Evolutionary conservation across 2,113 vertebrate species (phyloP), one percentile per base, ranked within the genome.

Genomic region (Cacatua alba): DNA sequence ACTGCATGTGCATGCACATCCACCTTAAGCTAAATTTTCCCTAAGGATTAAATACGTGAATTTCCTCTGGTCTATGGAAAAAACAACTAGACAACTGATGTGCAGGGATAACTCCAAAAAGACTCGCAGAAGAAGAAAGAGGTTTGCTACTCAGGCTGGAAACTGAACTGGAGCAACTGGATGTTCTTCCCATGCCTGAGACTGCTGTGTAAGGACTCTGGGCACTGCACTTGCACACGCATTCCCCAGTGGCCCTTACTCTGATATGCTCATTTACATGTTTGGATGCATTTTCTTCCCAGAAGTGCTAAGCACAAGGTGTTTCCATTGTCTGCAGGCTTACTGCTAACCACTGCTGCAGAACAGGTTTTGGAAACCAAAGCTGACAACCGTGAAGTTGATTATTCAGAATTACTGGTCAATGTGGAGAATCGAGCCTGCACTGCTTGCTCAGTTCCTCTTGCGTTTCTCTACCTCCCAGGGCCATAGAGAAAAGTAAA

Each of bases 321-420:
- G 53, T 46, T 94, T 65, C 75, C 75, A 82, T 55, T 64, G 44
- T 82, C 67, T 71, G 57, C 89, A 64, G 69, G 29, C 52, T 49
- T 3, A 9, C 72, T 60, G 67, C 84, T 85, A 28, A 77, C 26
- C n/a, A n/a, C 0, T 29, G 70, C 72, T 65, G 39, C 41, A 84
- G 77, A 89, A 57, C 19, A 44, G 57, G 11, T 11, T 72, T 43
- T 79, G 86, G 90, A 95, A 89, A 82, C 21, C 5, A 24, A 69
- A 92, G 72, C 80, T 71, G 63, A 79, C 86, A 92, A 51, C 21
- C 2, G 1, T 86, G 91, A 81, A 78, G 92, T n/a, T 80, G 77
- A 82, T 94, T 91, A 91, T 71, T 75, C 86, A 65, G 81, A 93
- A 94, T 57, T 75, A 76, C 77, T 33, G 80, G 69, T 82, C 90